A percentile compares a stretch with the other conserved stretches of the same genome.
phyloP scores from a whole-genome alignment of 2,888 invertebrate species.

The Latrodectus elegans region DNA sequence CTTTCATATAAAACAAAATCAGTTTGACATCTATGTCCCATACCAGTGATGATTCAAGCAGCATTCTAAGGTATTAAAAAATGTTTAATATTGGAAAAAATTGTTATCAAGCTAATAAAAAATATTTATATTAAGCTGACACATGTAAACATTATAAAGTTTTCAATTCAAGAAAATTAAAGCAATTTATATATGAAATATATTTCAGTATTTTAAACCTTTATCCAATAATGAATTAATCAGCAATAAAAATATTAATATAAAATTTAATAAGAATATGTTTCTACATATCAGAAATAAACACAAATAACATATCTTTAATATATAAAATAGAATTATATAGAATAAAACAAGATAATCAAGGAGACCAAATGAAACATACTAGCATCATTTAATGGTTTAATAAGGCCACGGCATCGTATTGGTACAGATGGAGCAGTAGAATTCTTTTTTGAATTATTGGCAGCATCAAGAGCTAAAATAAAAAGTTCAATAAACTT shows the following conservation, averaged over 20 bases:
- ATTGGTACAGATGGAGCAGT: constrained; percentile 89
- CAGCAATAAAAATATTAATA: neutral
- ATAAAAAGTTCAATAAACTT: neutral
- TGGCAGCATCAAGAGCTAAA: constrained; percentile 84
- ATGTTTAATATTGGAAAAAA: no score
- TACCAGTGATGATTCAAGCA: no score
- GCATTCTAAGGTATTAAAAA: no score
- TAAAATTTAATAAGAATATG: neutral
- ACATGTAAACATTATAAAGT: no score
- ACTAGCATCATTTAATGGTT: constrained; percentile 98
- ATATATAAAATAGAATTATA: neutral
- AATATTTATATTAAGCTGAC: no score
- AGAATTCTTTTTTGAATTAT: constrained; percentile 88
- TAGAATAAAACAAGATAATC: neutral
- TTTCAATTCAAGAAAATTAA: no score
- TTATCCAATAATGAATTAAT: no score
- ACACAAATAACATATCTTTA: neutral
- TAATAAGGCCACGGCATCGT: constrained; percentile 89
- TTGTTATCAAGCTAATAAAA: no score
- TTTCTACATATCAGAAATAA: neutral
- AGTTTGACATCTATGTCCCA: no score
- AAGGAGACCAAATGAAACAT: constrained; percentile 72
- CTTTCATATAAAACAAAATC: no score
- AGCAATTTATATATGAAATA: no score
- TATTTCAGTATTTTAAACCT: no score